phyloP scores from a whole-genome alignment of 2,797 vertebrate genomes.

The Selene dorsalis region DNA sequence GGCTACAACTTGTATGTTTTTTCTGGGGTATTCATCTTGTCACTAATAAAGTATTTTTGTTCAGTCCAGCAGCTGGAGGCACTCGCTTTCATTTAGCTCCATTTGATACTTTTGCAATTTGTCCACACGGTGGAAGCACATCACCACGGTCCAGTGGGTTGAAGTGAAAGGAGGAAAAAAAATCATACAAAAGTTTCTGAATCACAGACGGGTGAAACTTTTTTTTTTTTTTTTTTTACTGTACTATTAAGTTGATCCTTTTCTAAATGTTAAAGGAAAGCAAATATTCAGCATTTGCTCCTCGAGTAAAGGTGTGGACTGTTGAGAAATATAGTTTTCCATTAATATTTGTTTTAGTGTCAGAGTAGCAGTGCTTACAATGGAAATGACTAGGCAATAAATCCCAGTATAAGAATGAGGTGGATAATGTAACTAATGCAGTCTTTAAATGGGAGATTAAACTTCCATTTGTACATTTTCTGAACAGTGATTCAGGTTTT shows the following conservation, averaged over 20 bases:
- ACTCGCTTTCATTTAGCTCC: neutral
- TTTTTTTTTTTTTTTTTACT: no score
- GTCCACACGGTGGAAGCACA: constrained; percentile 67
- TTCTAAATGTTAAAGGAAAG: neutral
- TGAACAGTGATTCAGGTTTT: neutral
- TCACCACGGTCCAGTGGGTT: neutral
- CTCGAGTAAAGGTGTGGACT: neutral
- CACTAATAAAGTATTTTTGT: constrained; percentile 27
- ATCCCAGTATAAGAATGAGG: neutral
- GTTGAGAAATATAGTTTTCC: neutral
- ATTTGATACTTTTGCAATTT: neutral
- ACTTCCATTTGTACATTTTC: neutral
- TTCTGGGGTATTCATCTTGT: neutral
- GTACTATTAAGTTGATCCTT: neutral
- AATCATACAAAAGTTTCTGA: neutral
- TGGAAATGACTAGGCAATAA: neutral
- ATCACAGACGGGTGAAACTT: neutral
- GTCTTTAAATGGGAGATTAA: neutral
- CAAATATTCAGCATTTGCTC: neutral
- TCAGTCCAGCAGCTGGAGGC: neutral
- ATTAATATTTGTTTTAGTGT: neutral
- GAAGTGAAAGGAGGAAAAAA: neutral
- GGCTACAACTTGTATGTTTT: neutral
- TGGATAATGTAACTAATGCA: neutral
- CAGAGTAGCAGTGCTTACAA: neutral